A percentile compares a stretch with the other conserved stretches of the same genome.
Conservation (phyloP, 2,113 vertebrate species). For the Sardina pilchardus region DNA sequence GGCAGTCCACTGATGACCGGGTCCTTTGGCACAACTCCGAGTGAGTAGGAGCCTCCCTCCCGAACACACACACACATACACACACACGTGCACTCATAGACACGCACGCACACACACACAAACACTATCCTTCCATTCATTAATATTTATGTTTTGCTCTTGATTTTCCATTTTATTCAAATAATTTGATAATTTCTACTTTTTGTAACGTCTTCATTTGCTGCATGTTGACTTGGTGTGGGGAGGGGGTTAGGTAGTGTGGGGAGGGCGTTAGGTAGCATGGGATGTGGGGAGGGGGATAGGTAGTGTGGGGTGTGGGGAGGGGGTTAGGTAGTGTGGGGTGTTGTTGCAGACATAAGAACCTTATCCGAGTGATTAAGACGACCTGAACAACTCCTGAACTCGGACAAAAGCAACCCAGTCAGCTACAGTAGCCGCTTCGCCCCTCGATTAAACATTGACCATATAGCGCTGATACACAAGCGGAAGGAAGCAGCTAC, state of each 20-base stretch:
- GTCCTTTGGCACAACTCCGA: constrained; percentile 81
- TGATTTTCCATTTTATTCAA: not conserved
- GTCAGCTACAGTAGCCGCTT: not conserved
- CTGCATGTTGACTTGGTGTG: not conserved
- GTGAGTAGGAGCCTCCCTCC: constrained; percentile 71
- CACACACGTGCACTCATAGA: not conserved
- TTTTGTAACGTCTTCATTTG: constrained; percentile 19
- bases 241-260: not conserved
- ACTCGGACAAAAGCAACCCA: not conserved
- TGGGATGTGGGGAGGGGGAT: not conserved
- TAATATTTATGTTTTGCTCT: not conserved
- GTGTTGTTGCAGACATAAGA: not conserved
- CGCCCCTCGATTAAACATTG: not conserved
- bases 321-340: not conserved
- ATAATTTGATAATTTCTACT: not conserved
- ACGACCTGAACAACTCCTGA: not conserved
- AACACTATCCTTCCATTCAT: not conserved
- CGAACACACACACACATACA: not conserved
- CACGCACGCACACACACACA: not conserved
- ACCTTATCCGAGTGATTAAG: not conserved
- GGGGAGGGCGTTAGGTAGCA: too few species aligned
- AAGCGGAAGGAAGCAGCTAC: too few species aligned
- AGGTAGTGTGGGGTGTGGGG: not conserved
- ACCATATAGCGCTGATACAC: too few species aligned
- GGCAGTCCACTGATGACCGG: constrained; percentile 84